A percentile compares a stretch with the other conserved stretches of the same genome.
These are phyloP conservation scores for Ectemnius cavifrons DNA, from an alignment of 2,888 invertebrate genomes.

Conservation along the genomic window DNA sequence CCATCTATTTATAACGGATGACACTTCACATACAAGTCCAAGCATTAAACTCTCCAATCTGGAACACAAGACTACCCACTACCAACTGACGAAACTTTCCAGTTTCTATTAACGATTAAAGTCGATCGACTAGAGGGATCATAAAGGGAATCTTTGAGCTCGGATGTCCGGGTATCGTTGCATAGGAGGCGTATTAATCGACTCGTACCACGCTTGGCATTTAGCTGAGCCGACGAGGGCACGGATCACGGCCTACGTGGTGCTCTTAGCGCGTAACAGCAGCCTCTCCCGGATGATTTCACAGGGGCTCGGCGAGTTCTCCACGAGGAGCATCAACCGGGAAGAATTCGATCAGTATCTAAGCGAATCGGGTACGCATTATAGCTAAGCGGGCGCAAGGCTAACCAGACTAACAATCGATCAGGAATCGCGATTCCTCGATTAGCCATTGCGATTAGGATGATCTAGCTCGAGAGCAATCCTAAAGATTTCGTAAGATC, in stretches of 20 bases:
- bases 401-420: background rate
- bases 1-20: too few relatives aligned
- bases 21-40: too few relatives aligned
- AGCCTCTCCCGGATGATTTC: conserved; percentile 6
- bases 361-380: background rate
- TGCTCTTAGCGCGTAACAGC: background rate
- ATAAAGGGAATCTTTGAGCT: conserved; percentile 17
- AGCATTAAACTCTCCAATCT: too few relatives aligned
- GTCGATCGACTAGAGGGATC: too few relatives aligned
- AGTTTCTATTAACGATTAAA: too few relatives aligned
- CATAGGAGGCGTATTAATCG: background rate
- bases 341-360: conserved; percentile 3
- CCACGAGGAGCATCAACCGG: background rate
- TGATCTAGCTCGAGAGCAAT: conserved; percentile 43
- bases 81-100: too few relatives aligned
- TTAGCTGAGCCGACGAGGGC: conserved; percentile 6
- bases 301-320: background rate
- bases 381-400: background rate
- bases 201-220: conserved; percentile 20
- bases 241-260: conserved; percentile 15
- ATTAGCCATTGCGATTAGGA: conserved; percentile 17
- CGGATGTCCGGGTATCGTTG: conserved; percentile 28
- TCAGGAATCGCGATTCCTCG: background rate
- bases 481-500: conserved; percentile 40
- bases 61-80: too few relatives aligned